Evolutionary conservation across 2,797 vertebrate species (phyloP), one percentile per base, ranked within the genome.

Genomic region (Myiotriccus ornatus): DNA sequence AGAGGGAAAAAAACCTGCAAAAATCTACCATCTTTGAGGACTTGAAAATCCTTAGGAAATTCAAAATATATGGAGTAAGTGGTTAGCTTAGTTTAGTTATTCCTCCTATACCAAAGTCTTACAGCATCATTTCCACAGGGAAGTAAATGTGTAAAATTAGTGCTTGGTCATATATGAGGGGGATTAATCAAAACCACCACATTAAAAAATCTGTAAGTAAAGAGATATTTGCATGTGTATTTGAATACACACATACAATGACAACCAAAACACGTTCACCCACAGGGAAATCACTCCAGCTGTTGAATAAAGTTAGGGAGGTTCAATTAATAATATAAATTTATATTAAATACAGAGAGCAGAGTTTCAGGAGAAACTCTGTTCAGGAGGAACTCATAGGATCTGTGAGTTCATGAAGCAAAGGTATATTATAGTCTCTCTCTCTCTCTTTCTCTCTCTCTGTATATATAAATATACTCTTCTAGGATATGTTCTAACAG

Each of bases 131-230:
- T 64, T 14, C 11, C 16, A 47, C 0, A 2, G 32, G 35, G 23
- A 59, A 75, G 5, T 25, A 32, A 30, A 35, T 23, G 5, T 62
- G 7, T 81, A 50, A 84, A 78, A 71, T 55, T 7, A 69, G 7
- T 7, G 1, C 8, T 47, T 79, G 14, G 14, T 63, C 34, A 27
- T 57, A 49, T 27, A 25, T 49, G 13, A 2, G 4, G 7, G 8
- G 3, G 0, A 1, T 1, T 34, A 77, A 74, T 62, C 14, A 62
- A 91, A 68, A 16, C 3, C 1, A 17, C 13, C 19, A 41, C 27
- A 34, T 64, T 44, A 75, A 64, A 77, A 57, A 28, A n/a, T 20
- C 7, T 44, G 2, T n/a, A 19, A 65, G 27, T 67, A 67, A 92
- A 41, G 4, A 64, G 21, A 10, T 81, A 25, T 68, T 62, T 90